These are phyloP conservation scores for Papilio polyxenes DNA, from an alignment of 1,140 invertebrate genomes.

Conservation along the genomic window DNA sequence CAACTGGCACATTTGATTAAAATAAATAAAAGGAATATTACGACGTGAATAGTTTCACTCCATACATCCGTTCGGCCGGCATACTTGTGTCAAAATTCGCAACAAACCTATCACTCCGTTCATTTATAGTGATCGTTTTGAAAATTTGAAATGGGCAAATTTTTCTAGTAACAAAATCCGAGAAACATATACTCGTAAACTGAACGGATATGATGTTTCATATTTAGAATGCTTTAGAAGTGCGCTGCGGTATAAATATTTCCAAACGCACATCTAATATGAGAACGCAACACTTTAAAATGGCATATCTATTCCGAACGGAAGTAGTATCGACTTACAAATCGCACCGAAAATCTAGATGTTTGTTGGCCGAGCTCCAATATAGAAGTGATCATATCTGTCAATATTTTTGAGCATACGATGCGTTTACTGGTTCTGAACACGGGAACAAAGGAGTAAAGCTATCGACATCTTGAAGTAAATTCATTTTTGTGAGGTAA, in stretches of 20 bases:
- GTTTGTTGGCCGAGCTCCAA: constrained; percentile 74
- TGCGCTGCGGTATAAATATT: constrained; percentile 65
- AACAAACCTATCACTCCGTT: constrained; percentile 54
- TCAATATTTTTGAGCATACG: constrained; percentile 75
- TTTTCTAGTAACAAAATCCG: background rate
- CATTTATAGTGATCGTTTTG: constrained; percentile 9
- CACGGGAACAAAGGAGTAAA: constrained; percentile 50
- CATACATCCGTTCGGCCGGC: constrained; percentile 43
- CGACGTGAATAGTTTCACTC: constrained; percentile 49
- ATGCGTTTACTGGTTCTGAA: constrained; percentile 66
- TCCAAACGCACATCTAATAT: constrained; percentile 66
- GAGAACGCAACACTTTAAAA: constrained; percentile 71
- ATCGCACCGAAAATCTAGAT: constrained; percentile 77
- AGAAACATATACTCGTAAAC: background rate
- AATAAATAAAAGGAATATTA: constrained; percentile 79
- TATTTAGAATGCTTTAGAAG: constrained; percentile 48
- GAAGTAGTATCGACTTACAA: constrained; percentile 77
- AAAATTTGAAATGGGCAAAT: background rate
- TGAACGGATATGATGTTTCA: constrained; percentile 38
- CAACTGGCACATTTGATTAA: constrained; percentile 76
- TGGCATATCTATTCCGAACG: constrained; percentile 76
- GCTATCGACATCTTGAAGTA: constrained; percentile 40
- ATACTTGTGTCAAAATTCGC: constrained; percentile 45
- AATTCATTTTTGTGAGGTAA: constrained; percentile 49
- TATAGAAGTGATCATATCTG: constrained; percentile 78